A percentile compares a stretch with the other conserved stretches of the same genome.
These are phyloP conservation scores for Lamellibrachia columna DNA, from an alignment of 2,888 invertebrate genomes.

Conservation along the genomic window DNA sequence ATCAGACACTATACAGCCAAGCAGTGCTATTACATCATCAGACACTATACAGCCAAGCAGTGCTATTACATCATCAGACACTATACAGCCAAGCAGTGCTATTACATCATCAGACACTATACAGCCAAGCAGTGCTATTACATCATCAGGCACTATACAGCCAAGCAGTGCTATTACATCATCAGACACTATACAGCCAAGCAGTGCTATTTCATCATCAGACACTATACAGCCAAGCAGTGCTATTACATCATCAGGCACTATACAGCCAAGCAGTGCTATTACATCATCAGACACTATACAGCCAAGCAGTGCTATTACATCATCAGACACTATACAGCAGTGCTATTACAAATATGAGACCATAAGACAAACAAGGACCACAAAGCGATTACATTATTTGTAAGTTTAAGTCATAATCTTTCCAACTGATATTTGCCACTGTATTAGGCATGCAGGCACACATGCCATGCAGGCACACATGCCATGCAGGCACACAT, in stretches of 20 bases:
- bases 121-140: too few species aligned
- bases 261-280: too few species aligned
- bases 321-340: neutral
- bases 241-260: too few species aligned
- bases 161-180: neutral
- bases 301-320: neutral
- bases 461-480: too few species aligned
- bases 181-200: too few species aligned
- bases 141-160: neutral
- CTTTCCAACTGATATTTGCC: neutral
- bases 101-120: too few species aligned
- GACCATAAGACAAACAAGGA: neutral
- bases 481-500: too few species aligned
- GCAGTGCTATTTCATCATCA: neutral
- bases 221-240: neutral
- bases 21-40: neutral
- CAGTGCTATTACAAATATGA: neutral
- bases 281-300: neutral
- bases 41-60: too few species aligned
- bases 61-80: neutral
- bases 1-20: neutral
- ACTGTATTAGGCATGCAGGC: neutral
- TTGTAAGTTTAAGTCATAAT: neutral
- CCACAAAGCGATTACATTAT: neutral
- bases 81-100: neutral